phyloP scores from a whole-genome alignment of 2,888 invertebrate species.

The Xanthorhoe spadicearia region DNA sequence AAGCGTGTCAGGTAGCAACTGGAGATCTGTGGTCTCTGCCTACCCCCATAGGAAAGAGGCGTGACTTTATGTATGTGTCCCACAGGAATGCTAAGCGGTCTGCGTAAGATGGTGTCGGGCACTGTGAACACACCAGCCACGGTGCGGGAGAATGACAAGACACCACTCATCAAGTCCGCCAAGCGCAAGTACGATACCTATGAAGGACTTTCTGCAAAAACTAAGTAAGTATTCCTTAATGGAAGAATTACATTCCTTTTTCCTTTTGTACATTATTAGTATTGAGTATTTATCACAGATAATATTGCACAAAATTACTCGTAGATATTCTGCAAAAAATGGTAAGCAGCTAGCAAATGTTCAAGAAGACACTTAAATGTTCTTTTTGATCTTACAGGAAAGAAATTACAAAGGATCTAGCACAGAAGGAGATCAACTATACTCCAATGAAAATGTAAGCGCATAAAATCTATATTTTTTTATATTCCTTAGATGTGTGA shows the following conservation, averaged over 20 bases:
- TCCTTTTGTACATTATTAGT: too few species aligned
- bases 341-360: too few species aligned
- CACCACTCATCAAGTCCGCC: conserved; percentile 86
- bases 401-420: conserved; percentile 85
- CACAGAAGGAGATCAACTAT: conserved; percentile 85
- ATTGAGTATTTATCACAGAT: too few species aligned
- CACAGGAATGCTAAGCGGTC: conserved; percentile 90
- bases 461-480: neutral
- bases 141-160: conserved; percentile 72
- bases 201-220: conserved; percentile 87
- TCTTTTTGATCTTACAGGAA: conserved; percentile 80
- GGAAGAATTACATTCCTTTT: too few species aligned
- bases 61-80: too few species aligned
- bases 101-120: conserved; percentile 91
- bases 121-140: conserved; percentile 82
- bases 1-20: too few species aligned
- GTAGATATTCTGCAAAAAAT: too few species aligned
- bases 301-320: too few species aligned
- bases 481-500: too few species aligned
- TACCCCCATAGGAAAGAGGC: too few species aligned
- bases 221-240: conserved; percentile 80
- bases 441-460: conserved; percentile 87
- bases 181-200: conserved; percentile 87
- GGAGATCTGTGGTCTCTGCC: too few species aligned
- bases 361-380: neutral